Percentiles rank a stretch among this genome's conserved stretches.
These are phyloP conservation scores for Sclerodermus sp. DNA, from an alignment of 2,888 invertebrate genomes.

Conservation along the genomic window DNA sequence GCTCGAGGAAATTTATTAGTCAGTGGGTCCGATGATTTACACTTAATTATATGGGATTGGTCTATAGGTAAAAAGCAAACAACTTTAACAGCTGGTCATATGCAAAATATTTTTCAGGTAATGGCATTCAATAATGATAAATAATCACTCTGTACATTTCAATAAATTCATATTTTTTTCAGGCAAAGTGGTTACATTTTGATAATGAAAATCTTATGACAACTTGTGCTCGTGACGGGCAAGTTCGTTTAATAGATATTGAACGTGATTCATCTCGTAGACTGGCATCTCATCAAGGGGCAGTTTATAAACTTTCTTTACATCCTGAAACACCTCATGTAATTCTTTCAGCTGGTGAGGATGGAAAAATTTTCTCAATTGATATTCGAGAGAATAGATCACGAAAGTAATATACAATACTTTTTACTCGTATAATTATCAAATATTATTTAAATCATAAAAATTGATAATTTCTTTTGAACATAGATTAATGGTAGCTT, in stretches of 20 bases:
- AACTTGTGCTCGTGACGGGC: slow-evolving; percentile 87
- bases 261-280: slow-evolving; percentile 60
- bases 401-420: slow-evolving; percentile 59
- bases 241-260: slow-evolving; percentile 68
- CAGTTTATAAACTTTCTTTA: slow-evolving; percentile 85
- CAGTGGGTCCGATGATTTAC: slow-evolving; percentile 89
- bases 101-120: slow-evolving; percentile 87
- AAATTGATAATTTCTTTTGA: too few species aligned
- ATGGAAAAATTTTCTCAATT: slow-evolving; percentile 77
- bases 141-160: not conserved
- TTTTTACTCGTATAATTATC: not conserved
- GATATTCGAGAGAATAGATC: slow-evolving; percentile 77
- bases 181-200: slow-evolving; percentile 81
- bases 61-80: slow-evolving; percentile 68
- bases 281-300: slow-evolving; percentile 70
- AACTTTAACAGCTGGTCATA: slow-evolving; percentile 79
- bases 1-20: slow-evolving; percentile 74
- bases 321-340: slow-evolving; percentile 75
- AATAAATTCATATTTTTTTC: slow-evolving; percentile 19
- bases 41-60: slow-evolving; percentile 92
- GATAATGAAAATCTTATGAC: slow-evolving; percentile 81
- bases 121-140: slow-evolving; percentile 32
- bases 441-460: slow-evolving; percentile 4
- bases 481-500: too few species aligned
- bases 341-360: slow-evolving; percentile 86